These are phyloP conservation scores for Dryoscopus gambensis DNA, from an alignment of 2,113 vertebrate genomes.

Conservation along the genomic window DNA sequence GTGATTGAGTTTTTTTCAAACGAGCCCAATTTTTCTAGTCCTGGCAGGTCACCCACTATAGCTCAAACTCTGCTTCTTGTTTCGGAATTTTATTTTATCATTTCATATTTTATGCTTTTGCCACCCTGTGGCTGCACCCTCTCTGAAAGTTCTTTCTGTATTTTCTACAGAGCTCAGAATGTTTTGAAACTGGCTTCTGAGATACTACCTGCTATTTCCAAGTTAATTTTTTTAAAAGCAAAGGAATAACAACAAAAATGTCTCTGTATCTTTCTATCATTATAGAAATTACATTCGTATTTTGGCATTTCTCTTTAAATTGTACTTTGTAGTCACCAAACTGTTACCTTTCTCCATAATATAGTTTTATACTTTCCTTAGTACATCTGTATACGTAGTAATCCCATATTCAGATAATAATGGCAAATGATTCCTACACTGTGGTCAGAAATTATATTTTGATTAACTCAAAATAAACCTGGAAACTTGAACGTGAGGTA, in stretches of 20 bases:
- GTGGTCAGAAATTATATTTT: neutral
- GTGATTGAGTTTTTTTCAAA: neutral
- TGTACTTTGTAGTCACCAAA: neutral
- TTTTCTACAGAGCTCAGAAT: neutral
- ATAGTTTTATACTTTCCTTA: neutral
- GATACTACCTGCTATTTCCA: neutral
- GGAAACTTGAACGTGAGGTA: neutral
- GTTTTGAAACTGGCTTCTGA: neutral
- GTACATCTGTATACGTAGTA: neutral
- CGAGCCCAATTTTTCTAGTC: neutral
- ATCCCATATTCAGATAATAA: neutral
- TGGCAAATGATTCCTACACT: neutral
- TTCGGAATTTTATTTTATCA: neutral
- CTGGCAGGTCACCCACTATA: neutral
- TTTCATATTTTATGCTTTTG: neutral
- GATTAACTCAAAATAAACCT: neutral
- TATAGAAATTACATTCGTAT: neutral
- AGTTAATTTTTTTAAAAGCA: neutral
- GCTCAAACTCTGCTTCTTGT: neutral
- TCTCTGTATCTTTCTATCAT: neutral
- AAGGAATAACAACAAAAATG: neutral
- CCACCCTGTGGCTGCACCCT: neutral
- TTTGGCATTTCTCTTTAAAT: neutral
- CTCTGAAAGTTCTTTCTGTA: neutral
- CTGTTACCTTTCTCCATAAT: neutral